Base-by-base conservation (phyloP, 1,140 invertebrate species). In the Linepithema humile region DNA sequence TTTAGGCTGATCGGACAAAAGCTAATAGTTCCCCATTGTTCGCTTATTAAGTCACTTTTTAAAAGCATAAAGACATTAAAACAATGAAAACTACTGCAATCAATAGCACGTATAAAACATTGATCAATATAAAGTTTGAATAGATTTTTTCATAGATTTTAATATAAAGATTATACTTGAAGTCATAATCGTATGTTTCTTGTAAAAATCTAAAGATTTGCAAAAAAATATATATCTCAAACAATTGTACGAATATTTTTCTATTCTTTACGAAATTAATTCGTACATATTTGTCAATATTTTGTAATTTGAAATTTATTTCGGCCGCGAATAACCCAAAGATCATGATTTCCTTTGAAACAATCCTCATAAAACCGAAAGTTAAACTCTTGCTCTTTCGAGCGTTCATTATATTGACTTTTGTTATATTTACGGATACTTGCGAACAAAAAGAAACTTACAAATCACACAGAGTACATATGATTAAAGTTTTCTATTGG, bases 1-100 rank as follows among this genome's bases (percentile, higher is more conserved):
- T 48, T 73, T 50, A 53, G 64, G 7, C 9, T 77, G 53, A 83
- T 75, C 69, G 53, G 45, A 80, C 73, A 65, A 78, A 57, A 83
- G 59, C 23, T 43, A 53, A 62, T 29, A 20, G 26, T 67, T 32
- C 3, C 12, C 12, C 9, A 17, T 20, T 77, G 20, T 50, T 65
- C 60, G 62, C 23, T 67, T 53, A 53, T 67, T 23, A 12, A 53
- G 40, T 69, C 40, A 78, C 5, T 50, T 38, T 20, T 38, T 17
- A 53, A 40, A 29, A n/a, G 3, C 15, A 38, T 15, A 29, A 17
- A 29, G 57, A 32, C 23, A 78, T 26, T n/a, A 53, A 50, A 78
- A 40, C 35, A 17, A 78, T 10, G 26, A 67, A 57, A 20, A 65
- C 26, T 10, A 53, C 53, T 69, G 29, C 17, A 67, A 40, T 67